These are phyloP conservation scores for Eubucco bourcierii DNA, from an alignment of 2,113 vertebrate genomes.

Conservation along the genomic window DNA sequence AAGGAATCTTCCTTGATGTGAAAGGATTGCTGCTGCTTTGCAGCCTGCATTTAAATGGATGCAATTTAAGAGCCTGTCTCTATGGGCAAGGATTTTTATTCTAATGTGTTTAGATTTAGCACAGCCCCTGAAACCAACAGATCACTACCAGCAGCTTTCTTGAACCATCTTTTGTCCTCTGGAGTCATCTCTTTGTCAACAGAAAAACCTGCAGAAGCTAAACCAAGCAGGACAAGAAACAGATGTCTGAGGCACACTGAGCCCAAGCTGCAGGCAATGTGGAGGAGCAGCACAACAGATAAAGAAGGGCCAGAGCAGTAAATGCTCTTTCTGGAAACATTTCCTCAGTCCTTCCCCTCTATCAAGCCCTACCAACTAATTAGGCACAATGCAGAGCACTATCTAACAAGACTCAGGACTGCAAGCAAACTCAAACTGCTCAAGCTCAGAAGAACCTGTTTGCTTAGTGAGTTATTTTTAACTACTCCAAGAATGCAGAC, in stretches of 20 bases:
- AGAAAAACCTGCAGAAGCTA: constrained; percentile 2
- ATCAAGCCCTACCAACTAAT: background rate
- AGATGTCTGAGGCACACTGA: background rate
- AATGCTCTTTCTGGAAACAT: background rate
- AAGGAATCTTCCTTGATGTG: background rate
- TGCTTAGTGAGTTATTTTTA: background rate
- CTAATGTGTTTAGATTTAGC: background rate
- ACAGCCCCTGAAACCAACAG: background rate
- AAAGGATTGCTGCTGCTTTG: background rate
- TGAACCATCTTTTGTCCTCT: background rate
- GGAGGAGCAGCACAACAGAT: background rate
- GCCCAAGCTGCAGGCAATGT: background rate
- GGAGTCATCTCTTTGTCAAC: background rate
- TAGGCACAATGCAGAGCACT: background rate
- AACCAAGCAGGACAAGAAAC: background rate
- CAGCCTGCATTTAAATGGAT: background rate
- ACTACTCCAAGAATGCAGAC: background rate
- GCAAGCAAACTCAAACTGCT: background rate
- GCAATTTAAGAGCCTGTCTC: background rate
- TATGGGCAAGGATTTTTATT: background rate
- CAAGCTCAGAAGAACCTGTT: background rate
- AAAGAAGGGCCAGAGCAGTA: background rate
- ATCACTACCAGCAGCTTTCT: background rate
- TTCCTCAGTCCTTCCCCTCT: background rate
- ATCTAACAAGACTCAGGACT: background rate